Conservation (phyloP, 2,113 vertebrate genomes). For the Sigmodon hispidus region DNA sequence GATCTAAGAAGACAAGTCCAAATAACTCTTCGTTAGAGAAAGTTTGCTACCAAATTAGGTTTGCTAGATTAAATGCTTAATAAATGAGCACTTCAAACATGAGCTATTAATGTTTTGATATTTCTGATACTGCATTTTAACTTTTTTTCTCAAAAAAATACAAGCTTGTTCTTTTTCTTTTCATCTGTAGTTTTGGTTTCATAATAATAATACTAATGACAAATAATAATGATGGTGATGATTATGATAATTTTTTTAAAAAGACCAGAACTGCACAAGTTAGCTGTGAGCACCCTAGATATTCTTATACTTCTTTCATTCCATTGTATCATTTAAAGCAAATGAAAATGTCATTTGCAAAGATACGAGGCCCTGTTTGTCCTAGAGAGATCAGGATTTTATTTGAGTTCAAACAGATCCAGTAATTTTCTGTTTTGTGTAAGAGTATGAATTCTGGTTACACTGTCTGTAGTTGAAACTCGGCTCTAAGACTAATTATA, state of each 20-base stretch:
- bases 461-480: not conserved
- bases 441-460: not conserved
- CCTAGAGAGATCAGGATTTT: not conserved
- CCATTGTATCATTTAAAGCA: not conserved
- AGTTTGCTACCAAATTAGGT: constrained; percentile 38
- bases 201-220: not conserved
- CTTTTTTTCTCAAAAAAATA: constrained; percentile 29
- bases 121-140: not conserved
- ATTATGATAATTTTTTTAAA: not conserved
- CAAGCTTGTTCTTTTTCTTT: not conserved
- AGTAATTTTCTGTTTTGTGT: not conserved
- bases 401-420: not conserved
- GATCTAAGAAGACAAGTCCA: constrained; percentile 1
- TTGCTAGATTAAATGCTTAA: constrained; percentile 29
- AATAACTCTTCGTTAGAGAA: not conserved
- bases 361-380: not conserved
- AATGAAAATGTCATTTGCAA: not conserved
- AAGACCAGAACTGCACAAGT: not conserved
- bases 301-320: not conserved
- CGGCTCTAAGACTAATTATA: not conserved
- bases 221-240: not conserved
- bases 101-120: not conserved
- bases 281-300: not conserved
- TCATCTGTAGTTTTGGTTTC: not conserved
- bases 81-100: constrained; percentile 29